These are phyloP conservation scores for Lucifuga dentata DNA, from an alignment of 2,113 vertebrate species.

Conservation along the genomic window DNA sequence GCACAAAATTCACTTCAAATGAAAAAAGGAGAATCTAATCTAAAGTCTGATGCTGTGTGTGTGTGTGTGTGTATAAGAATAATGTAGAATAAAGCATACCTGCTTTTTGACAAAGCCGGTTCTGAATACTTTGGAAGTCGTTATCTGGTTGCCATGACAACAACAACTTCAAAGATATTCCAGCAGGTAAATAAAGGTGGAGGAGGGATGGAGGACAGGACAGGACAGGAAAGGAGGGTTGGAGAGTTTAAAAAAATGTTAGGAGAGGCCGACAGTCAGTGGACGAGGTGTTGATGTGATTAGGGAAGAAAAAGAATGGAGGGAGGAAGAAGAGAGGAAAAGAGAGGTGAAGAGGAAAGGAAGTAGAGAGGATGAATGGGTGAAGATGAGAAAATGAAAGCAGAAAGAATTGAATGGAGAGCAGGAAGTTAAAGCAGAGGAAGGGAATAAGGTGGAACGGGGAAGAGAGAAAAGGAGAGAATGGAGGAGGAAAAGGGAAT, in stretches of 20 bases:
- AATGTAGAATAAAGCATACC: background rate
- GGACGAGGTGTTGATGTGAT: slow-evolving; percentile 17
- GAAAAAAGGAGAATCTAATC: no score
- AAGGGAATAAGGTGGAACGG: no score
- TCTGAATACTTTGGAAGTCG: slow-evolving; percentile 39
- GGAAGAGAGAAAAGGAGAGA: background rate
- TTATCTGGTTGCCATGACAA: slow-evolving; percentile 66
- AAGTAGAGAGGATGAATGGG: no score
- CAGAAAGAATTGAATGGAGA: no score
- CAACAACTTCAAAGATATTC: slow-evolving; percentile 46
- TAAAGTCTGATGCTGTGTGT: background rate
- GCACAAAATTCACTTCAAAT: no score
- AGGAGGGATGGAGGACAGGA: slow-evolving; percentile 37
- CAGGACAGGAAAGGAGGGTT: slow-evolving; percentile 9
- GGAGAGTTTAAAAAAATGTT: slow-evolving; percentile 19
- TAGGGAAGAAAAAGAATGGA: background rate
- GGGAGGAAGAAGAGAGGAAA: background rate
- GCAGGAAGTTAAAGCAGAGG: no score
- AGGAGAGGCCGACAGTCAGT: slow-evolving; percentile 21
- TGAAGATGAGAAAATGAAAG: no score
- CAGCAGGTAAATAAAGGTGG: slow-evolving; percentile 36
- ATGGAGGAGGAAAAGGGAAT: background rate
- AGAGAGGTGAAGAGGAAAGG: no score
- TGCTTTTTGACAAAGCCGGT: slow-evolving; percentile 3
- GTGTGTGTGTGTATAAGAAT: background rate